These are phyloP conservation scores for Spodoptera littoralis DNA, from an alignment of 2,888 invertebrate genomes.

Conservation along the genomic window DNA sequence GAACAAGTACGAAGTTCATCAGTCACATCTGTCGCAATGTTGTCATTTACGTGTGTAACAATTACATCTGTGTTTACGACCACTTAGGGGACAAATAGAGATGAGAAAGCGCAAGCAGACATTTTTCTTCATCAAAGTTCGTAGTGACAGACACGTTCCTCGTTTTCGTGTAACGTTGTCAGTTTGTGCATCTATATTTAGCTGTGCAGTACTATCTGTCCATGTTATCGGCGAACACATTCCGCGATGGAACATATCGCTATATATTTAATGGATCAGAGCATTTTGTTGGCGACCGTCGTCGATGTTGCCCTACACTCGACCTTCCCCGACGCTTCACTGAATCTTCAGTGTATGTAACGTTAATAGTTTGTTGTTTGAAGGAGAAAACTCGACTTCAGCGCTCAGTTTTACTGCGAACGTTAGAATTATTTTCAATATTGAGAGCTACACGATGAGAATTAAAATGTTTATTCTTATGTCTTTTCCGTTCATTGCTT, in stretches of 20 bases:
- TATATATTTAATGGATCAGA: conserved; percentile 42
- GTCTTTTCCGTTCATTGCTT: no score
- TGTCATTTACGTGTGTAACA: no score
- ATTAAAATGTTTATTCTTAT: no score
- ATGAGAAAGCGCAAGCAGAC: not conserved
- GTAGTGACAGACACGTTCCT: not conserved
- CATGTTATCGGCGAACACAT: conserved; percentile 37
- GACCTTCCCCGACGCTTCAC: conserved; percentile 42
- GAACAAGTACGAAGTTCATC: no score
- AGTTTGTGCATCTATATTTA: conserved; percentile 22
- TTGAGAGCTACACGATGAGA: not conserved
- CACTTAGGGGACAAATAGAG: no score
- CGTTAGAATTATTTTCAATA: conserved; percentile 3
- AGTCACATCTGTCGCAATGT: no score
- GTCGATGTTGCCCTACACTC: conserved; percentile 45
- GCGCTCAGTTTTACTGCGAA: not conserved
- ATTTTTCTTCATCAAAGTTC: not conserved
- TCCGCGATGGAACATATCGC: conserved; percentile 31
- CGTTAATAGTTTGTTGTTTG: conserved; percentile 14
- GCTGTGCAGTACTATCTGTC: conserved; percentile 28
- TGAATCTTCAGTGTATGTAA: conserved; percentile 19
- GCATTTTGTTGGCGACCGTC: conserved; percentile 48
- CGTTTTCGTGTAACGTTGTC: conserved; percentile 9
- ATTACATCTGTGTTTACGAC: no score
- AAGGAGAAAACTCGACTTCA: conserved; percentile 12